Conservation (phyloP, 2,113 vertebrate species). For the Hyla sarda region DNA sequence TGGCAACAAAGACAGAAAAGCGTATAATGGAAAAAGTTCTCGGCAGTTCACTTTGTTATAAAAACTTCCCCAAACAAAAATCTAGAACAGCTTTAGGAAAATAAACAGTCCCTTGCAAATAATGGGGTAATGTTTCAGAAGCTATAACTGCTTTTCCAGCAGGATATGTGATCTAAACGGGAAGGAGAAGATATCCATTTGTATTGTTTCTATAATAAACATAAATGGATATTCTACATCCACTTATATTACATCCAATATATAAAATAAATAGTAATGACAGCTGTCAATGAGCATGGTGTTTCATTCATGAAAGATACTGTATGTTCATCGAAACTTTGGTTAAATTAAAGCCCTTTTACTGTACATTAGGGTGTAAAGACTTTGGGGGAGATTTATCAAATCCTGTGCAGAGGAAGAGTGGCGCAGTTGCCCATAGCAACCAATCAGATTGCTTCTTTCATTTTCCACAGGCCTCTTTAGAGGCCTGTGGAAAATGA, state of each 20-base stretch:
- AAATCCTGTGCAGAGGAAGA: no score
- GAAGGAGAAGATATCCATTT: neutral
- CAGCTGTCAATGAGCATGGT: neutral
- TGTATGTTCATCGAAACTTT: neutral
- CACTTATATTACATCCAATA: neutral
- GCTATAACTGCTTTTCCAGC: conserved; percentile 7
- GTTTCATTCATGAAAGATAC: neutral
- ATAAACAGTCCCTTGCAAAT: conserved; percentile 45
- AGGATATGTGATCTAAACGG: conserved; percentile 18
- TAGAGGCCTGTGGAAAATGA: no score
- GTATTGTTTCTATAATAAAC: neutral
- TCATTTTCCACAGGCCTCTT: no score
- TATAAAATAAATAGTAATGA: neutral
- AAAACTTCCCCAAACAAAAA: conserved; percentile 46
- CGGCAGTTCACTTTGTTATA: conserved; percentile 20
- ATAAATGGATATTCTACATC: neutral
- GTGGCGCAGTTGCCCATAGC: no score
- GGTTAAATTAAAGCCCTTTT: neutral
- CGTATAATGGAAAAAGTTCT: conserved; percentile 41
- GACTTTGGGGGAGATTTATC: no score
- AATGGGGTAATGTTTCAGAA: conserved; percentile 41
- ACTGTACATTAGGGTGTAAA: no score
- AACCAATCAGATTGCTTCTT: no score
- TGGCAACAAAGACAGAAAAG: conserved; percentile 26
- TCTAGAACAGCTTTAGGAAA: conserved; percentile 26